These are phyloP conservation scores for Pyrgilauda ruficollis DNA, from an alignment of 2,113 vertebrate genomes.

Conservation along the genomic window DNA sequence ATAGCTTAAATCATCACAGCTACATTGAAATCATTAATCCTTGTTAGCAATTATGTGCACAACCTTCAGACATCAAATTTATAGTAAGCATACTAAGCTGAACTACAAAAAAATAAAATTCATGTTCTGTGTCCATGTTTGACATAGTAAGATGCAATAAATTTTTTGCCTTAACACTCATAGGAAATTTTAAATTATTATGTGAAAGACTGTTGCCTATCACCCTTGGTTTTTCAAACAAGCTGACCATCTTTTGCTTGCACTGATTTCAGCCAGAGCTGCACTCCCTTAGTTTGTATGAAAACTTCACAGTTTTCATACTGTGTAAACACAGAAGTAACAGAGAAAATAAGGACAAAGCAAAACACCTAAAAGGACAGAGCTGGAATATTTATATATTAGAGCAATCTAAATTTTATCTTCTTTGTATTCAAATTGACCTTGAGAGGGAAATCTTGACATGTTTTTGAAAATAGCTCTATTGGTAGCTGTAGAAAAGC, in stretches of 20 bases:
- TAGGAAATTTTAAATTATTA: not conserved
- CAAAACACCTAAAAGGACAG: not conserved
- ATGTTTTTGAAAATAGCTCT: constrained; percentile 5
- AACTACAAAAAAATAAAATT: not conserved
- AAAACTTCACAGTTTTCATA: not conserved
- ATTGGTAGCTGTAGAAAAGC: constrained; percentile 52
- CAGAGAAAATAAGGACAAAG: not conserved
- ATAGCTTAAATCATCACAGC: not conserved
- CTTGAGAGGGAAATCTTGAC: not conserved
- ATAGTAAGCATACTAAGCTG: not conserved
- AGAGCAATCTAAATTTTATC: not conserved
- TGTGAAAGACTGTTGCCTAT: not conserved
- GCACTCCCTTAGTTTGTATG: not conserved
- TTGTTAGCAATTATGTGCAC: not conserved
- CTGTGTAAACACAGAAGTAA: not conserved
- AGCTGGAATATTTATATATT: not conserved
- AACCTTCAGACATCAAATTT: not conserved
- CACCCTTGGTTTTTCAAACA: not conserved
- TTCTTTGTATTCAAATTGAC: not conserved
- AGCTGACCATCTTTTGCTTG: not conserved
- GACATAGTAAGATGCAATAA: not conserved
- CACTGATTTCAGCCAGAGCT: not conserved
- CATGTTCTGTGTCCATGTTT: not conserved
- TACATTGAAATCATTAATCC: not conserved
- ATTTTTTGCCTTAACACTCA: not conserved